Conservation (phyloP, 2,797 vertebrate genomes). For the Meda fulgida region DNA sequence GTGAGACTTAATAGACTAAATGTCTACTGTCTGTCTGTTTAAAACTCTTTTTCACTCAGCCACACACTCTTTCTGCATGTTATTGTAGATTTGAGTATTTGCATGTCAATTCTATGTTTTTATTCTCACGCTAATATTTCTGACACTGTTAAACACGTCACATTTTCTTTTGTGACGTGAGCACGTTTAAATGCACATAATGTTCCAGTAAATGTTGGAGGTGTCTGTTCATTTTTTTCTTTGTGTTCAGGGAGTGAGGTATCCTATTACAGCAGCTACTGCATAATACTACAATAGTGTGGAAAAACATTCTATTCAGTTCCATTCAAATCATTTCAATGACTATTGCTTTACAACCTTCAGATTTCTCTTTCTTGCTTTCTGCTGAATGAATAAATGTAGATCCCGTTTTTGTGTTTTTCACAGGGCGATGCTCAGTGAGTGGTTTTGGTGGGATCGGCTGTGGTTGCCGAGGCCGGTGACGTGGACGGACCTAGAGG, state of each 20-base stretch:
- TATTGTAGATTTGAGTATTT: not conserved
- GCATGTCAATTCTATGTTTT: not conserved
- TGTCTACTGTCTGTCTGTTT: conserved; percentile 21
- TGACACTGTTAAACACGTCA: not conserved
- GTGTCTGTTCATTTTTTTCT: not conserved
- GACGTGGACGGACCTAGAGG: conserved; percentile 87
- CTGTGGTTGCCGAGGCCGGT: conserved; percentile 88
- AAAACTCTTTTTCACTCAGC: not conserved
- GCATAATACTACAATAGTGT: not conserved
- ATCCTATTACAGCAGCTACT: conserved; percentile 7
- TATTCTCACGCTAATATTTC: not conserved
- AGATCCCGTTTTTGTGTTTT: not conserved
- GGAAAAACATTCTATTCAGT: not conserved
- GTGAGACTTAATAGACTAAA: not conserved
- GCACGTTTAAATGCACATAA: not conserved
- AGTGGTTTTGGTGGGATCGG: conserved; percentile 92
- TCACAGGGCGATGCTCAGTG: conserved; percentile 81
- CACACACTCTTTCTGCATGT: not conserved
- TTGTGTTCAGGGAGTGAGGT: not conserved
- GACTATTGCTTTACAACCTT: not conserved
- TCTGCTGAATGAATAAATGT: not conserved
- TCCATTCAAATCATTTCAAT: not conserved
- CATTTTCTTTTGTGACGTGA: not conserved
- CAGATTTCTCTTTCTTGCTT: not conserved
- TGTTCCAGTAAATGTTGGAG: not conserved